phyloP scores from a whole-genome alignment of 2,113 vertebrate genomes.

The Siniperca knerii region DNA sequence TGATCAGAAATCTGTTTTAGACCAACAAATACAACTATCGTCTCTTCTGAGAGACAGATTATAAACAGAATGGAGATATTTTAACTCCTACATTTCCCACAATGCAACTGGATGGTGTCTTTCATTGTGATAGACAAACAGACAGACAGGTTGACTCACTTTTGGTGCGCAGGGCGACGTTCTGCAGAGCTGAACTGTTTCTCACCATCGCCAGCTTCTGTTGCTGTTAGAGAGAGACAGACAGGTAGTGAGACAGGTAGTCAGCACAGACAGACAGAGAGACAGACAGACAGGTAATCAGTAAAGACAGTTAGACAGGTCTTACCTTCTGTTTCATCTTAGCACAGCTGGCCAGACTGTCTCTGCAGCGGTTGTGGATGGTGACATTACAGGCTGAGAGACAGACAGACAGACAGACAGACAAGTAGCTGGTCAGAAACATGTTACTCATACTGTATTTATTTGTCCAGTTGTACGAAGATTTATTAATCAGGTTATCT shows the following conservation, averaged over 20 bases:
- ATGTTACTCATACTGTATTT: not conserved
- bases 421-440: not conserved
- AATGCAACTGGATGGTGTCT: not conserved
- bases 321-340: constrained; percentile 87
- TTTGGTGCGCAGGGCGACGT: constrained; percentile 90
- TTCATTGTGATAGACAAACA: not conserved
- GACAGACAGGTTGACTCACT: constrained; percentile 83
- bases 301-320: not conserved
- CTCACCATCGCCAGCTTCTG: constrained; percentile 91
- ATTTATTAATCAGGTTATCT: not conserved
- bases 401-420: constrained; percentile 39
- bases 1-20: too few species aligned
- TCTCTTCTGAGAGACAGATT: not conserved
- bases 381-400: constrained; percentile 85
- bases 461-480: not conserved
- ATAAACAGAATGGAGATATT: not conserved
- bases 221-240: constrained; percentile 83
- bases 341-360: constrained; percentile 83
- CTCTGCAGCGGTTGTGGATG: constrained; percentile 87
- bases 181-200: constrained; percentile 92
- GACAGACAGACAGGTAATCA: not conserved
- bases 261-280: not conserved
- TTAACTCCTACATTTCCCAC: not conserved
- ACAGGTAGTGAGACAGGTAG: not conserved
- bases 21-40: too few species aligned